phyloP scores from a whole-genome alignment of 1,140 invertebrate genomes.

The Oryctes rhinoceros region DNA sequence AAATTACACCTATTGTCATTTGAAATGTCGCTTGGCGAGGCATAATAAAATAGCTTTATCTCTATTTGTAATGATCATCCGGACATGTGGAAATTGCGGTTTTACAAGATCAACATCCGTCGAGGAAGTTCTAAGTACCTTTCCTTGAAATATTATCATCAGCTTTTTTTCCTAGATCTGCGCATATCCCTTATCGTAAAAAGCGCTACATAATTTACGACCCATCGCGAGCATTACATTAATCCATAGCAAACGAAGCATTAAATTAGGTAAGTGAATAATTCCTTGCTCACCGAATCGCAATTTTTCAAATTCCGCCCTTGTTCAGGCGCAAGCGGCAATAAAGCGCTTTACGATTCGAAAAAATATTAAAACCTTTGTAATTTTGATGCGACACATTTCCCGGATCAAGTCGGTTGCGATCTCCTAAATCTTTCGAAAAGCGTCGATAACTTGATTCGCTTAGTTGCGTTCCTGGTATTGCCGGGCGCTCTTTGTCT shows the following conservation, averaged over 20 bases:
- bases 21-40: too few relatives aligned
- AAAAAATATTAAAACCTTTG: constrained; percentile 13
- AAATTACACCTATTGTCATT: too few relatives aligned
- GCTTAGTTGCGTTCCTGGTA: constrained; percentile 1
- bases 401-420: background rate
- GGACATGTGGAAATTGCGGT: background rate
- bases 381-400: constrained; percentile 16
- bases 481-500: background rate
- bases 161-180: too few relatives aligned
- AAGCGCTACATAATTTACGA: background rate
- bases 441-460: constrained; percentile 13
- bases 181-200: too few relatives aligned
- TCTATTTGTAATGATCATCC: background rate
- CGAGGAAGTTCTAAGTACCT: background rate
- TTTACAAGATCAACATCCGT: background rate
- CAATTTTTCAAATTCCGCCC: background rate
- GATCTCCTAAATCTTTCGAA: background rate
- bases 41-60: background rate
- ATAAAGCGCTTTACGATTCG: background rate
- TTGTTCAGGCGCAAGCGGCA: background rate
- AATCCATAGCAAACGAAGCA: constrained; percentile 9
- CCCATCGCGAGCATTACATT: background rate
- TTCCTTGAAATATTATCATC: background rate
- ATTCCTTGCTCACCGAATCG: background rate
- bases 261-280: constrained; percentile 15